Base-by-base conservation (phyloP, 2,888 invertebrate genomes). In the Clivina fossor region DNA sequence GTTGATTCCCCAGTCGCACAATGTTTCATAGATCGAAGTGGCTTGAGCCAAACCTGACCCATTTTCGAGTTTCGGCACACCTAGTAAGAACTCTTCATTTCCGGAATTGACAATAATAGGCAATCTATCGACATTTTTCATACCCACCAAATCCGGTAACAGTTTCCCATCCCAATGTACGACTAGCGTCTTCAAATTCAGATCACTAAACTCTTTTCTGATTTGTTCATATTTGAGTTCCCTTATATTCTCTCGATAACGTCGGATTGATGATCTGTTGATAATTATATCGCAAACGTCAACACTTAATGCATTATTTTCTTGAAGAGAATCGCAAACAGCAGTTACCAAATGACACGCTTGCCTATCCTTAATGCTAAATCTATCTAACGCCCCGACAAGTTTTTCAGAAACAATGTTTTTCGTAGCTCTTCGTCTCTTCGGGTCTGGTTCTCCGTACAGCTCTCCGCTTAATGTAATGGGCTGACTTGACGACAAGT, bases 1-100 rank as follows among this genome's bases (percentile, higher is more conserved):
- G n/a, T n/a, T n/a, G n/a, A n/a, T n/a, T n/a, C n/a, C n/a, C n/a
- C 35, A 33, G 35, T 33, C 35, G 7, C 35, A 9, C 35, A 33
- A 11, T 9, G 11, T 11, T 33, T 33, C 35, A 33, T 33, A 11
- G 5, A 33, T 11, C 11, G 35, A 8, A 33, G 7, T 33, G 7
- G 35, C 35, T 33, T 33, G 35, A 11, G 35, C 8, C 11, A 33
- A 5, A 33, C 35, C 35, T 33, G 7, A 9, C 8, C 35, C 11
- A 13, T 33, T 33, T 33, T 33, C 35, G 5, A 48, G 18, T 16
- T 41, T 41, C 8, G 48, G 48, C n/a, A 48, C 48, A n/a, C 48
- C 48, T n/a, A n/a, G n/a, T 43, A 48, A 41, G 5, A 48, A 19
- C 18, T 48, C 18, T 48, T 48, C 48, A 48, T 43, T 48, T 9